These are phyloP conservation scores for Dinocampus coccinellae DNA, from an alignment of 2,888 invertebrate species.

Conservation along the genomic window DNA sequence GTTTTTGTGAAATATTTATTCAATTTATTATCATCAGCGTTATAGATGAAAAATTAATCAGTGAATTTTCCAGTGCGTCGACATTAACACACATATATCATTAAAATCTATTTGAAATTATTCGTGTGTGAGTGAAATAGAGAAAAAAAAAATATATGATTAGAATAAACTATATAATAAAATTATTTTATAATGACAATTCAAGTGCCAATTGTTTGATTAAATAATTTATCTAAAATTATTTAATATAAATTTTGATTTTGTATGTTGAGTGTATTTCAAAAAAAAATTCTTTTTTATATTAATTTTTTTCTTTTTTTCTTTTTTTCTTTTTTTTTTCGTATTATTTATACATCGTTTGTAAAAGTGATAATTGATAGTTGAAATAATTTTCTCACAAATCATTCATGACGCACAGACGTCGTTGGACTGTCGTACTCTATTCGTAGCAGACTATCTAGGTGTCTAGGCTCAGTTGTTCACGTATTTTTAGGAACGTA, in stretches of 20 bases:
- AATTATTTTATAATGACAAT: background rate
- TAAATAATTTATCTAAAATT: background rate
- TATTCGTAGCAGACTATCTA: slow-evolving; percentile 69
- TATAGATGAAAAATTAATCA: background rate
- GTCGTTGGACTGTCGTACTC: slow-evolving; percentile 38
- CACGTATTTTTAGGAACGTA: slow-evolving; percentile 69
- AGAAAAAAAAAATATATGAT: background rate
- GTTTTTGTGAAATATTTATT: background rate
- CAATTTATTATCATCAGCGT: background rate
- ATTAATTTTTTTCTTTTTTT: background rate
- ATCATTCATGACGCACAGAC: slow-evolving; percentile 1
- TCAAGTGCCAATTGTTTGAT: background rate
- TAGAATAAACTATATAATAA: background rate
- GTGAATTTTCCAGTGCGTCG: slow-evolving; percentile 9
- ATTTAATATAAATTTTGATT: background rate
- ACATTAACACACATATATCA: background rate
- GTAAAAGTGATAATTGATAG: background rate
- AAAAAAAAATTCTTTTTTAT: background rate
- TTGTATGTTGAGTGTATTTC: too few relatives aligned
- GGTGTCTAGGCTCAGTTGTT: slow-evolving; percentile 70
- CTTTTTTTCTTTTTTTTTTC: background rate
- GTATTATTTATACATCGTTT: too few relatives aligned
- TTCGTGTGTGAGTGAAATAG: slow-evolving; percentile 23
- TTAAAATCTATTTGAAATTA: slow-evolving; percentile 1
- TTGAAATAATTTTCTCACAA: slow-evolving; percentile 18